Evolutionary conservation across 30 jellyfish, hydroid and myxozoan species (phyloP), one percentile per base, ranked within the genome.

Genomic region (Aurelia coerulea): DNA sequence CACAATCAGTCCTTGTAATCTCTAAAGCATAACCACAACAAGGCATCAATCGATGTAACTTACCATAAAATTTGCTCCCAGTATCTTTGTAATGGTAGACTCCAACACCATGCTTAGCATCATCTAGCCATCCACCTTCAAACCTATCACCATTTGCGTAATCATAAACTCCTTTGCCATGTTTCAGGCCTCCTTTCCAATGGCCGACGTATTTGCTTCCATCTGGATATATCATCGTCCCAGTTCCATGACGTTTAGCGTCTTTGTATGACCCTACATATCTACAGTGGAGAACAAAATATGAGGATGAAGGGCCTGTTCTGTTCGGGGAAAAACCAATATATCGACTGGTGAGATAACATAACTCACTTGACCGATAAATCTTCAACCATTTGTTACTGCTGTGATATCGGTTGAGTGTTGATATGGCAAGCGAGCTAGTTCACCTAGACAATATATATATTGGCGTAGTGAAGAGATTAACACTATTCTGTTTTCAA

Each of bases 221-320:
- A 68, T 92, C 95, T n/a, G 96, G 95, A 68, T 81, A 92, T 10
- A 66, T 29, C 96, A 85, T 85, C 15, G 72, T 54, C 10, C 98
- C 98, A 0, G 33, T 54, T 5, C 98, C 98, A 54, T 83, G 46
- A 42, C 95, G 81, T 68, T 73, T 29, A 5, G 97, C 98, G 14
- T 92, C 74, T 32, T 68, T 71, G 82, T 37, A 90, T 10, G 65
- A 31, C 8, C 97, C 97, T 0, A 18, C 31, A 68, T 81, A 90
- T 41, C 97, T 81, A 33, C 0, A 58, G 10, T 13, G 31, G 41
- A 37, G 31, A 11, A 74, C 58, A 19, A 16, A 16, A 68, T 35
- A 16, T 68, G 49, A 34, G 12, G 10, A 16, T 65, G 76, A 23
- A 65, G 19, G 29, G 0, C 29, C 29, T 23, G 29, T 23, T 23